A percentile compares a stretch with the other conserved stretches of the same genome.
Conservation (phyloP, 2,888 invertebrate species). For the Onchidella celtica region DNA sequence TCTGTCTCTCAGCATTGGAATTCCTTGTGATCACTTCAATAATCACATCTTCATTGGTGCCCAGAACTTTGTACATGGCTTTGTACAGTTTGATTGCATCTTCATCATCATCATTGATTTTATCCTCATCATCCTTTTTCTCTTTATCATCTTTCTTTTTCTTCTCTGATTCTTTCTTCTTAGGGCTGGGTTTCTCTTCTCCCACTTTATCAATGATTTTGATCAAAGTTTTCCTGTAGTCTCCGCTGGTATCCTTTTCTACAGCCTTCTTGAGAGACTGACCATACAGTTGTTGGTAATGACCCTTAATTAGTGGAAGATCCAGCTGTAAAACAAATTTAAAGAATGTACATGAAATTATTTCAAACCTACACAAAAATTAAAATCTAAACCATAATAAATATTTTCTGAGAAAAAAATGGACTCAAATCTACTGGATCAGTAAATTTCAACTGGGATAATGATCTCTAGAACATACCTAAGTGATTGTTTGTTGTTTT, state of each 20-base stretch:
- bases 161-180: neutral
- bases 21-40: constrained; percentile 69
- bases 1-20: constrained; percentile 72
- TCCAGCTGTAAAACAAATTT: constrained; percentile 76
- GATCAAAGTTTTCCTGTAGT: constrained; percentile 77
- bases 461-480: too few relatives aligned
- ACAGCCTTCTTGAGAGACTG: constrained; percentile 76
- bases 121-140: neutral
- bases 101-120: constrained; percentile 47
- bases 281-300: constrained; percentile 76
- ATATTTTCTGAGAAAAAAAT: neutral
- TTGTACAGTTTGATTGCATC: constrained; percentile 68
- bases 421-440: too few relatives aligned
- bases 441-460: too few relatives aligned
- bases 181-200: constrained; percentile 12
- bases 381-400: neutral
- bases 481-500: too few relatives aligned
- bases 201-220: constrained; percentile 64
- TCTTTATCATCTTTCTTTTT: neutral
- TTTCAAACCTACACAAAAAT: neutral
- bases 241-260: constrained; percentile 77
- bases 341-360: neutral
- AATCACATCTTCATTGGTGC: constrained; percentile 68
- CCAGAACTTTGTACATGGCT: constrained; percentile 68
- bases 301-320: constrained; percentile 78